phyloP scores from a whole-genome alignment of 2,113 vertebrate genomes.

The Anhinga rufa region DNA sequence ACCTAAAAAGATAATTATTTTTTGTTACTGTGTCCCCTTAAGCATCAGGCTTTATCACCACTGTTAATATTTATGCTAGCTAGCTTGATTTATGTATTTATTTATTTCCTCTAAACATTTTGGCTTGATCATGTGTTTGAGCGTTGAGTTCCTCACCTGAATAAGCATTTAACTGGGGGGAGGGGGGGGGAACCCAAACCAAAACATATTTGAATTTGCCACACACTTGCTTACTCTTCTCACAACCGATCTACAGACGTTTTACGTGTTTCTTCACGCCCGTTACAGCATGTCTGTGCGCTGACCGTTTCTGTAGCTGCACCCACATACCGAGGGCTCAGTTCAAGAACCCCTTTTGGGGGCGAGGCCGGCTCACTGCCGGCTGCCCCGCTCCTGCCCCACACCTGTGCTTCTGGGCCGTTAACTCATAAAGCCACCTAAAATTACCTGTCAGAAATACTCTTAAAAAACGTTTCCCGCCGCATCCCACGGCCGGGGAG shows the following conservation, averaged over 20 bases:
- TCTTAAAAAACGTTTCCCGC: background rate
- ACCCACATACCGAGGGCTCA: too few species aligned
- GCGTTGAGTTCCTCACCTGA: background rate
- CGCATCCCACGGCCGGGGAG: rapidly evolving
- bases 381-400: background rate
- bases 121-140: background rate
- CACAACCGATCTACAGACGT: background rate
- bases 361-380: background rate
- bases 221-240: background rate
- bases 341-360: background rate
- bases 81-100: background rate
- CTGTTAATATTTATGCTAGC: background rate
- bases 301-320: too few species aligned
- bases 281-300: background rate
- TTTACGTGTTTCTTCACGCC: background rate
- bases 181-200: too few species aligned
- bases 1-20: background rate
- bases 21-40: background rate
- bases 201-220: background rate
- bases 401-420: background rate
- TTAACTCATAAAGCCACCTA: background rate
- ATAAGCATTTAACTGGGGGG: background rate
- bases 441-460: background rate
- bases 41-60: background rate
- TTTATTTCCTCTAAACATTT: background rate